phyloP scores from a whole-genome alignment of 1,140 invertebrate species.

The Macrostomum lignano region DNA sequence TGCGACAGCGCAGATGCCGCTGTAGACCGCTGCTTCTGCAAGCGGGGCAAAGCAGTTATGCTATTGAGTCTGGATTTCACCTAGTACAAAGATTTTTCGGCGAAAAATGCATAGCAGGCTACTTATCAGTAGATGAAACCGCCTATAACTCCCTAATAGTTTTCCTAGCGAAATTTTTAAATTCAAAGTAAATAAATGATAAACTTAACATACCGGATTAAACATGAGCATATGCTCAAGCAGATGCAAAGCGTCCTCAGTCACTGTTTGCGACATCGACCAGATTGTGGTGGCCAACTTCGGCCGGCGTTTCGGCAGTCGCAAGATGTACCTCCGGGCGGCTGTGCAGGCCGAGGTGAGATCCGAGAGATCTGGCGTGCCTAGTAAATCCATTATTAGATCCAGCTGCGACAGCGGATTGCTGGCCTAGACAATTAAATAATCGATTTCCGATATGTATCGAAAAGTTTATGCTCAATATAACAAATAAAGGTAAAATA shows the following conservation, averaged over 20 bases:
- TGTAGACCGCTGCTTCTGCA: slow-evolving; percentile 72
- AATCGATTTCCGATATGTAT: too few relatives aligned
- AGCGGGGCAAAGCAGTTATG: too few relatives aligned
- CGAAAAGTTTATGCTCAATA: too few relatives aligned
- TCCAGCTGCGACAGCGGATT: slow-evolving; percentile 42
- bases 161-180: too few relatives aligned
- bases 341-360: slow-evolving; percentile 84
- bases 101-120: too few relatives aligned
- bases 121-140: too few relatives aligned
- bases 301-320: slow-evolving; percentile 54
- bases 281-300: slow-evolving; percentile 64
- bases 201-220: slow-evolving; percentile 48
- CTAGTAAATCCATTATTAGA: slow-evolving; percentile 75
- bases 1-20: slow-evolving; percentile 73
- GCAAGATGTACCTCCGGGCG: slow-evolving; percentile 63
- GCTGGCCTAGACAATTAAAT: slow-evolving; percentile 1
- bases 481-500: too few relatives aligned
- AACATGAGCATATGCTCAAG: slow-evolving; percentile 90
- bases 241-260: slow-evolving; percentile 82
- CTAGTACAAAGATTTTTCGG: too few relatives aligned
- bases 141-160: too few relatives aligned
- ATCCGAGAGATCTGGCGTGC: slow-evolving; percentile 65
- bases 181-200: too few relatives aligned
- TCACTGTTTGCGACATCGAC: slow-evolving; percentile 60
- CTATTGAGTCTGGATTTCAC: too few relatives aligned